Base-by-base conservation (phyloP, 2,888 invertebrate genomes). In the Polia nebulosa region DNA sequence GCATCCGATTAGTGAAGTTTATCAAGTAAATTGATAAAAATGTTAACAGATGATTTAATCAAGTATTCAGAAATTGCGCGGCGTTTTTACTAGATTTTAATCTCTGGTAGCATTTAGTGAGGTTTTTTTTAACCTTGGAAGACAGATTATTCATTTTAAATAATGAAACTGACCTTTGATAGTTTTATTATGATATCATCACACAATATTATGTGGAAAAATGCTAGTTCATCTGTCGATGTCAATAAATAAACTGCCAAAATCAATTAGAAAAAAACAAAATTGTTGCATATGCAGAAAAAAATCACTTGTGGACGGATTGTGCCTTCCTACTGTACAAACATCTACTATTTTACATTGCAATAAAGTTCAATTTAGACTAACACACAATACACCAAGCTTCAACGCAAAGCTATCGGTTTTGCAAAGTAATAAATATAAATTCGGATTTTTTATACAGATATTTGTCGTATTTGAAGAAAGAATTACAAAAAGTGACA, bases 281-380 rank as follows among this genome's bases (percentile, higher is more conserved):
- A 51, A 69, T 27, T 29, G 7, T 70, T 51, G 72, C 80, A 78
- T 75, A 77, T 76, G 81, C 83, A 87, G 87, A 87, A 86, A 88
- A n/a, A 88, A 87, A 85, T 83, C 64, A 84, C 85, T 85, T 86
- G 84, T 92, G 93, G 93, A 93, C 93, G 93, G 93, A 93, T 90
- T 89, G 88, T 90, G 89, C 83, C 83, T 90, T 88, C 85, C 83
- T 86, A 82, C 75, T 80, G 62, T 81, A 85, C 76, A 74, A 81
- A 78, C 75, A 78, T 76, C 75, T 77, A 80, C 66, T 67, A 36
- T 84, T 76, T 76, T 61, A 80, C 65, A 76, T 74, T 67, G 72
- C 66, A 75, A 76, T 74, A 80, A 62, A 71, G 68, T 74, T 66
- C 58, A 69, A 68, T 73, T 77, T 72, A 76, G 67, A 66, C 65